Conservation (phyloP, 2,888 invertebrate species). For the Limnephilus marmoratus region DNA sequence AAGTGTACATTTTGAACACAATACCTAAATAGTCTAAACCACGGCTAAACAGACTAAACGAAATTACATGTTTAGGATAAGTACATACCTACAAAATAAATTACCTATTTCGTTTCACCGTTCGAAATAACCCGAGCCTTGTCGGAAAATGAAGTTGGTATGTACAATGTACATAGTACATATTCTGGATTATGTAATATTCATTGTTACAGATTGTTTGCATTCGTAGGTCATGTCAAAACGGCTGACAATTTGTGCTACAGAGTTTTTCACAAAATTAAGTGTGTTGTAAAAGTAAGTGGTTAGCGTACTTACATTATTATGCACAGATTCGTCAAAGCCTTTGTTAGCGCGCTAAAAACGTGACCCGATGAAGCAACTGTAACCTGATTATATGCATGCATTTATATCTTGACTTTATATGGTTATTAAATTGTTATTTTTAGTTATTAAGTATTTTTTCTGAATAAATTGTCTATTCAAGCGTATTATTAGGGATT, state of each 20-base stretch:
- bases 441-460: neutral
- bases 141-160: neutral
- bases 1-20: neutral
- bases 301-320: neutral
- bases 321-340: slow-evolving; percentile 8
- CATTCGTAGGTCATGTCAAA: slow-evolving; percentile 33
- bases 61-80: neutral
- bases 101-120: neutral
- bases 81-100: neutral
- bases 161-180: neutral
- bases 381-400: neutral
- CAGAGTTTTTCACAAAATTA: slow-evolving; percentile 35
- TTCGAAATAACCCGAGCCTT: neutral
- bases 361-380: slow-evolving; percentile 23
- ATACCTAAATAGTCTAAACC: too few species aligned
- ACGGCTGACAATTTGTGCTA: slow-evolving; percentile 20
- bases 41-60: neutral
- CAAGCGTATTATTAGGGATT: neutral
- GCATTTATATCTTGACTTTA: neutral
- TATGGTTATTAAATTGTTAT: neutral
- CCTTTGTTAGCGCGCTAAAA: slow-evolving; percentile 5
- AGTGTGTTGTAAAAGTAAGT: slow-evolving; percentile 38
- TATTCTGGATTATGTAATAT: neutral
- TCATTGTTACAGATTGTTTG: slow-evolving; percentile 10
- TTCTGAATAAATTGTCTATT: neutral